These are phyloP conservation scores for Penaeus vannamei DNA, from an alignment of 1,140 invertebrate genomes.

Conservation along the genomic window DNA sequence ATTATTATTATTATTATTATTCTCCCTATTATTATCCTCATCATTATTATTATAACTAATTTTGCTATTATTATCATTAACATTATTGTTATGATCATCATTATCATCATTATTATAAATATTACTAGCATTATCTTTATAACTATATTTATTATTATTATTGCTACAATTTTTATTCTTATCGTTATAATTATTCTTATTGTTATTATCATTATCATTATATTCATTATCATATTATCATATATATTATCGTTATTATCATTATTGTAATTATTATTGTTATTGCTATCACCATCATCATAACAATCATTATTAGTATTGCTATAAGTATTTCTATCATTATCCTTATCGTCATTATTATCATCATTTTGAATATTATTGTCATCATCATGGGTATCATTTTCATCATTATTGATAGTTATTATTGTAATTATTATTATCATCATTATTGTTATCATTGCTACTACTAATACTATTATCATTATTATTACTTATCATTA, in stretches of 20 bases:
- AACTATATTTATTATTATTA: too few relatives aligned
- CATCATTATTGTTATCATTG: background rate
- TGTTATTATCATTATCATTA: slow-evolving; percentile 1
- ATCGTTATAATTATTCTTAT: slow-evolving; percentile 53
- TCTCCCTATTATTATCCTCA: too few relatives aligned
- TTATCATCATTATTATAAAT: too few relatives aligned
- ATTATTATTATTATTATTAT: too few relatives aligned
- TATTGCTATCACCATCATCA: background rate
- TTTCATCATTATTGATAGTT: background rate
- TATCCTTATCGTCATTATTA: background rate
- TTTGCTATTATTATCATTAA: too few relatives aligned
- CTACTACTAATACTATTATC: background rate
- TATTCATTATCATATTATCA: background rate
- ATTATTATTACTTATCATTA: background rate
- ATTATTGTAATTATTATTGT: background rate
- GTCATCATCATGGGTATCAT: background rate
- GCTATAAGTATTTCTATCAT: background rate
- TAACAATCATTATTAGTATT: background rate
- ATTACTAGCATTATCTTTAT: too few relatives aligned
- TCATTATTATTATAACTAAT: too few relatives aligned
- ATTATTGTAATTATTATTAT: background rate
- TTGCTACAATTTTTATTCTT: too few relatives aligned
- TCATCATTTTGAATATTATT: slow-evolving; percentile 40
- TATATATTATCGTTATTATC: background rate
- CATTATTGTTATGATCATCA: too few relatives aligned